Evolutionary conservation across 2,888 invertebrate species (phyloP).

Genomic region (Rhynchonema sp.): DNA sequence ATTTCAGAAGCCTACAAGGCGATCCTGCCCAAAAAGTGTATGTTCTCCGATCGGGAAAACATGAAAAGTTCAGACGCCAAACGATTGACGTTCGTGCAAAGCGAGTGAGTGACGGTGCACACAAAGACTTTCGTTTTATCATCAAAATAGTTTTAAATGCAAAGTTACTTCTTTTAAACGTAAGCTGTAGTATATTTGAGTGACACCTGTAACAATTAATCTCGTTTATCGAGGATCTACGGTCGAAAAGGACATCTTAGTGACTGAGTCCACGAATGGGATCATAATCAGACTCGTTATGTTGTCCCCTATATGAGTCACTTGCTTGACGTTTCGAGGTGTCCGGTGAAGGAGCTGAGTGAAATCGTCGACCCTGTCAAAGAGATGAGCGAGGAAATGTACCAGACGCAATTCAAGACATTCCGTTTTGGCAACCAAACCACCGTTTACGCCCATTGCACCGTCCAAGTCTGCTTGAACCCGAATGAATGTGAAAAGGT

Average conservation of each 20-base stretch:
- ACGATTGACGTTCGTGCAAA: conserved; percentile 18
- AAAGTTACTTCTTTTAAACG: background rate
- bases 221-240: no score
- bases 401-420: conserved; percentile 19
- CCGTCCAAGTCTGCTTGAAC: conserved; percentile 18
- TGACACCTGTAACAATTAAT: no score
- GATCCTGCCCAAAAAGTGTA: conserved; percentile 18
- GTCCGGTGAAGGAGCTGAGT: conserved; percentile 15
- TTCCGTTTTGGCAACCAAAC: conserved; percentile 19
- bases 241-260: no score
- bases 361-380: conserved; percentile 18
- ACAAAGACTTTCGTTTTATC: background rate
- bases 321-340: no score
- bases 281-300: no score
- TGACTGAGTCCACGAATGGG: no score
- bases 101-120: conserved; percentile 11
- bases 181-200: no score
- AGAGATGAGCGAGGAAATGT: conserved; percentile 19
- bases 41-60: conserved; percentile 18
- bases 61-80: conserved; percentile 14
- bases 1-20: conserved; percentile 18
- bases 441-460: conserved; percentile 21
- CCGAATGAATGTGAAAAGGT: conserved; percentile 16
- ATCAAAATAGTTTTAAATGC: background rate
- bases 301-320: no score